Base-by-base conservation (phyloP, 1,140 invertebrate species). In the Drosophila tropicalis region DNA sequence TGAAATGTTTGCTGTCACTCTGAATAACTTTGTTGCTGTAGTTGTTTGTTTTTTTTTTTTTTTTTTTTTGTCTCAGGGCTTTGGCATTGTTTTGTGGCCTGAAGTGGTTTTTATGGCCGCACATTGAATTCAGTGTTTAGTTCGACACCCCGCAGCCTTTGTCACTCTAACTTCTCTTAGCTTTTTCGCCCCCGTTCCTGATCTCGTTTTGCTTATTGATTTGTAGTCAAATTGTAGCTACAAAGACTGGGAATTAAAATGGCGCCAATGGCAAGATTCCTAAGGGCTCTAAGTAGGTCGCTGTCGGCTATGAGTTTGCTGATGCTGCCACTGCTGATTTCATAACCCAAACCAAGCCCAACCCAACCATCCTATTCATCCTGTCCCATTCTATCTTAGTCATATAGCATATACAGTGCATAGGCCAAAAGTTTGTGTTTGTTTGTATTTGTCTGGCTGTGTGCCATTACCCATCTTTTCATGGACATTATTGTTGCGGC, bases 141-240 rank as follows among this genome's bases (percentile, higher is more conserved):
- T 19, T 15, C 34, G 29, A 36, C 56, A 36, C n/a, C 32, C 34
- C 56, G 2, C 9, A 22, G 17, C 34, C 29, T 41, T 22, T 15
- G 19, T 62, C 19, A 22, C 36, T 41, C 29, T 36, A 36, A 13
- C 36, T 13, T 12, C 36, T 13, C 36, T 39, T 12, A 10, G 10
- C 3, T 39, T 13, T 12, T 13, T 22, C 66, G 1, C 2, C 10
- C 44, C 44, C 17, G 9, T 22, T 51, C 44, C 17, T 51, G 17
- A 22, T 51, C 17, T 22, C 44, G 17, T 51, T 29, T 51, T 51
- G 54, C 41, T 74, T 72, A 86, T 85, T 85, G 81, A 85, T 85
- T 81, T 81, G 82, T 72, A 84, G 81, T 78, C 82, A 86, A 81
- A 85, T 86, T 75, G 74, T 70, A 64, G 58, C 82, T 74, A 79